Percentiles rank a stretch among this genome's conserved stretches.
Evolutionary conservation across 2,113 vertebrate genomes (phyloP).

Genomic region (Muntiacus reevesi): DNA sequence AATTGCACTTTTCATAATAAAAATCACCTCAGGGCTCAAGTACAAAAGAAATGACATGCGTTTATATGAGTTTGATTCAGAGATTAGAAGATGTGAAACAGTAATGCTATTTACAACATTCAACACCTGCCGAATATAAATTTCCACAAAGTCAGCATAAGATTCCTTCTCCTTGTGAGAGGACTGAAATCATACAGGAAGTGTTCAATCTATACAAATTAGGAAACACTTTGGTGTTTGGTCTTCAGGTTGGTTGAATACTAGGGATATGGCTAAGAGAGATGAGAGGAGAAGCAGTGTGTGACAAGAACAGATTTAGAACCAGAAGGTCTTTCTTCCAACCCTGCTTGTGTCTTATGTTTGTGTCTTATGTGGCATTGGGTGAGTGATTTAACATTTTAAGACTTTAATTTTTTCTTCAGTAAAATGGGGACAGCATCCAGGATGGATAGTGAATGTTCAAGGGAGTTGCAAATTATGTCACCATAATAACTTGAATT

Average conservation of each 20-base stretch:
- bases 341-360: neutral
- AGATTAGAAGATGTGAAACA: constrained; percentile 46
- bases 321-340: neutral
- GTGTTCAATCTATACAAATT: neutral
- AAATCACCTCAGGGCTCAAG: neutral
- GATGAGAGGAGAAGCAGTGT: neutral
- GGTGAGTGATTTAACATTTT: neutral
- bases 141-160: neutral
- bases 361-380: neutral
- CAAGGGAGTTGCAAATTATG: neutral
- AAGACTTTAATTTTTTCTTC: neutral
- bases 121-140: neutral
- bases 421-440: neutral
- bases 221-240: neutral
- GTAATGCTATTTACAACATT: constrained; percentile 31
- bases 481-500: neutral
- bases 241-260: neutral
- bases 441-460: neutral
- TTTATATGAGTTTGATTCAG: constrained; percentile 12
- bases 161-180: neutral
- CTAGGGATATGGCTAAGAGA: neutral
- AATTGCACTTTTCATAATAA: constrained; percentile 33
- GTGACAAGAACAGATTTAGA: neutral
- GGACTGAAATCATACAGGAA: neutral
- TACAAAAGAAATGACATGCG: neutral